Evolutionary conservation across 2,797 vertebrate genomes (phyloP).

Genomic region (Hippoglossus hippoglossus): DNA sequence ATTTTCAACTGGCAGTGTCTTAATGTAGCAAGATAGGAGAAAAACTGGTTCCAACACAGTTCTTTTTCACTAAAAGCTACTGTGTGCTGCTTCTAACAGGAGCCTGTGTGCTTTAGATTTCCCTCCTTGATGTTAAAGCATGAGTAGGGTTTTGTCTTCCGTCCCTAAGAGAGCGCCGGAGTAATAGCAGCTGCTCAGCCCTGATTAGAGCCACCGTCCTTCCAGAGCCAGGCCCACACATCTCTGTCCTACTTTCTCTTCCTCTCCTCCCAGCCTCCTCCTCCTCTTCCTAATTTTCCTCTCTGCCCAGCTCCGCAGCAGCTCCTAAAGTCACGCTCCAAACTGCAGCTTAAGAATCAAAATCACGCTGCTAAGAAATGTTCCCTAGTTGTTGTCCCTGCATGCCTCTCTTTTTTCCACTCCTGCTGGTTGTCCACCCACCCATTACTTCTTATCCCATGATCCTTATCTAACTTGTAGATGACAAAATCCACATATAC

Average conservation of each 20-base stretch:
- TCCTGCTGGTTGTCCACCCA: conserved; percentile 33
- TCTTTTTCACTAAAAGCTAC: conserved; percentile 9
- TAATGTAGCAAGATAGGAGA: conserved; percentile 23
- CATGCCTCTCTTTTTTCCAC: background rate
- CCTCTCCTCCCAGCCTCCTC: conserved; percentile 39
- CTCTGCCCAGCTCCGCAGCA: conserved; percentile 23
- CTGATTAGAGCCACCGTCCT: conserved; percentile 78
- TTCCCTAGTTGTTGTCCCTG: conserved; percentile 10
- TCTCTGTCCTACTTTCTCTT: conserved; percentile 77
- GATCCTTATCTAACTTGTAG: conserved; percentile 14
- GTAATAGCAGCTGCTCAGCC: conserved; percentile 82
- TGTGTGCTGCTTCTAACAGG: conserved; percentile 32
- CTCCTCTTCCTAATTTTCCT: conserved; percentile 36
- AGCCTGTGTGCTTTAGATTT: conserved; percentile 54
- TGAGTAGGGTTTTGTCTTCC: conserved; percentile 63
- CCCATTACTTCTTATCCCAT: conserved; percentile 16
- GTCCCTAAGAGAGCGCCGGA: conserved; percentile 68
- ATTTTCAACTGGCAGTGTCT: conserved; percentile 16
- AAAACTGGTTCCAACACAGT: conserved; percentile 8
- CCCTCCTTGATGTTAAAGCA: conserved; percentile 66
- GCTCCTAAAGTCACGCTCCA: conserved; percentile 47
- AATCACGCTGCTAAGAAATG: conserved; percentile 21
- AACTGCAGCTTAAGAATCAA: conserved; percentile 51
- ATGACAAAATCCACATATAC: background rate
- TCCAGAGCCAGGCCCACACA: conserved; percentile 72